Percentiles rank a stretch among this genome's conserved stretches.
These are phyloP conservation scores for Sciurus vulgaris DNA, from an alignment of 2,797 vertebrate genomes.

Conservation along the genomic window DNA sequence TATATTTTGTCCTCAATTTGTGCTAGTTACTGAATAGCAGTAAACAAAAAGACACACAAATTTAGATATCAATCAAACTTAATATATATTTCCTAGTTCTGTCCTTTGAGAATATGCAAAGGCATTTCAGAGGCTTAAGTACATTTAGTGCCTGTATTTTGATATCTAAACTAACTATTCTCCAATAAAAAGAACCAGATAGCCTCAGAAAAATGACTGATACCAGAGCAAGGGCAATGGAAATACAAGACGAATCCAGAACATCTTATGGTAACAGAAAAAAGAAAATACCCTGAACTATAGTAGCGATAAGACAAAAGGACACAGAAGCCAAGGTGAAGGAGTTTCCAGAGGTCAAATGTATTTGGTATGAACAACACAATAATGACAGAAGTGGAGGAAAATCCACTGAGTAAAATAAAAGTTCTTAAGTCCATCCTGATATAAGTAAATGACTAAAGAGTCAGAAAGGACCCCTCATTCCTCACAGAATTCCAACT, in stretches of 20 bases:
- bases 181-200: slow-evolving; percentile 14
- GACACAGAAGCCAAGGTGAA: background rate
- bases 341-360: background rate
- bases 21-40: background rate
- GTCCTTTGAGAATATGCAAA: background rate
- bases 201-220: background rate
- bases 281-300: background rate
- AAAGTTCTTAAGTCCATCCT: background rate
- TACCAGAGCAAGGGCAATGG: background rate
- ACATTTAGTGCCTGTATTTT: background rate
- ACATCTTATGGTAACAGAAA: too few relatives aligned
- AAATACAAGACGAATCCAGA: background rate
- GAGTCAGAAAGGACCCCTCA: too few relatives aligned
- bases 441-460: background rate
- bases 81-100: background rate
- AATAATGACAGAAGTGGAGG: background rate
- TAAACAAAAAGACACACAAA: slow-evolving; percentile 12
- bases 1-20: background rate
- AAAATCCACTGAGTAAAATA: background rate
- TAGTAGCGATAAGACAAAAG: background rate
- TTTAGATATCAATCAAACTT: background rate
- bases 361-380: background rate
- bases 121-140: background rate
- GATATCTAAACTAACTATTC: background rate
- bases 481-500: background rate